Conservation (phyloP, 1,140 invertebrate genomes). For the Drosophila nebulosa region DNA sequence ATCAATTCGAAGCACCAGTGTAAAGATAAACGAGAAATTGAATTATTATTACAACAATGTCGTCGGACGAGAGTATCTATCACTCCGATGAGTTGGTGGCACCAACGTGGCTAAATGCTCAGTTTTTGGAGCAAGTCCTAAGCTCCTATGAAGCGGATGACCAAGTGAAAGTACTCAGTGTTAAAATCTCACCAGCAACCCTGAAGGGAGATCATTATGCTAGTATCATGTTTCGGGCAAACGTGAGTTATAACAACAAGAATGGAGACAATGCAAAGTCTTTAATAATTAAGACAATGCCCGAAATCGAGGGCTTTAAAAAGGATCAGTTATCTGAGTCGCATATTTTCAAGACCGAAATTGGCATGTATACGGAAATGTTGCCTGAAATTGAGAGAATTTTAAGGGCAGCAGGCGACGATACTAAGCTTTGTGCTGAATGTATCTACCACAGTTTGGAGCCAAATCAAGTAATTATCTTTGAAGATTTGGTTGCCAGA, state of each 20-base stretch:
- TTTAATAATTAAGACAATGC: slow-evolving; percentile 64
- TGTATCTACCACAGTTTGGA: slow-evolving; percentile 49
- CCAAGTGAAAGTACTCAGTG: slow-evolving; percentile 23
- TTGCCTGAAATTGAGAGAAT: slow-evolving; percentile 53
- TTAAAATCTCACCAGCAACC: slow-evolving; percentile 52
- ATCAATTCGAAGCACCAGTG: neutral
- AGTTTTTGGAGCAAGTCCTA: slow-evolving; percentile 48
- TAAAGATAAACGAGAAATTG: neutral
- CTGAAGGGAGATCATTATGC: slow-evolving; percentile 71
- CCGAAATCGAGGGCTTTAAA: slow-evolving; percentile 50
- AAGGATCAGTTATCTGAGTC: slow-evolving; percentile 41
- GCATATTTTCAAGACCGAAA: slow-evolving; percentile 53
- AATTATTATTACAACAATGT: neutral
- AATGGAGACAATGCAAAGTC: slow-evolving; percentile 17
- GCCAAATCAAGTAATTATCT: slow-evolving; percentile 51
- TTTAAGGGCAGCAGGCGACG: slow-evolving; percentile 32
- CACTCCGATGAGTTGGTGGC: slow-evolving; percentile 59
- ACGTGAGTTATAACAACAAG: slow-evolving; percentile 1
- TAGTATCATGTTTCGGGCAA: slow-evolving; percentile 53
- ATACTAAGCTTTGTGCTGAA: slow-evolving; percentile 23
- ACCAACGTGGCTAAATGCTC: slow-evolving; percentile 49
- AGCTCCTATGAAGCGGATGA: slow-evolving; percentile 13
- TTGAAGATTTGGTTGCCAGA: slow-evolving; percentile 52
- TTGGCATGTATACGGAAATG: slow-evolving; percentile 41
- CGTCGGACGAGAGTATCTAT: neutral